Evolutionary conservation across 2,888 invertebrate species (phyloP), one percentile per base, ranked within the genome.

Genomic region (Campoletis raptor): DNA sequence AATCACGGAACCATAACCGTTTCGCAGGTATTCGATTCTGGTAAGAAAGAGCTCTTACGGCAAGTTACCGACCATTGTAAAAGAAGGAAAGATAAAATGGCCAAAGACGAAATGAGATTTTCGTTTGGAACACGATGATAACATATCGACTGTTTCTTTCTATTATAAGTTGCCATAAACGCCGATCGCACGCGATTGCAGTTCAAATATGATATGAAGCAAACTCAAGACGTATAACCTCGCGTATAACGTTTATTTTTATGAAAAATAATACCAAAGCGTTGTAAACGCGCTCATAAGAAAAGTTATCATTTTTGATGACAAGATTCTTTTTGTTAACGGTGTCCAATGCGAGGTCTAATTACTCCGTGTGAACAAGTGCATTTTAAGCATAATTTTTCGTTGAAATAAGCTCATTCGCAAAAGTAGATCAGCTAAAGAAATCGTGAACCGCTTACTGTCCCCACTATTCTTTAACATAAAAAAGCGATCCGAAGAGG

Each of bases 361-460:
- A 15, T 48, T 48, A 48, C 48, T 48, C 18, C 48, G 2, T 21
- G 45, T 12, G 45, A 45, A 45, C 9, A 54, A 1, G 54, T 9
- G 5, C 30, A 36, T 15, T 1, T 0, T 15, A 36, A 8, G 18
- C 1, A 48, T 36, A 30, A 45, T 36, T 7, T 21, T 36, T 18
- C 18, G 6, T 8, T 12, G 10, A 18, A 45, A 6, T 30, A 1
- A 21, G 18, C 18, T 24, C 7, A 30, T 45, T 70, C 18, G 73
- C 37, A 15, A 9, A 57, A 37, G 21, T 67, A 15, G 66, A 52
- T 21, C 30, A 1, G 40, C n/a, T 4, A 15, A 36, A 52, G 36
- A 40, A 78, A 78, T 67, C 30, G 70, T 9, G 45, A 48, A 70
- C 70, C 70, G 21, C n/a, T 40, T 79, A 57, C 69, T 57, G 42